Base-by-base conservation (phyloP, 2,113 vertebrate species). In the Gasterosteus nipponicus region DNA sequence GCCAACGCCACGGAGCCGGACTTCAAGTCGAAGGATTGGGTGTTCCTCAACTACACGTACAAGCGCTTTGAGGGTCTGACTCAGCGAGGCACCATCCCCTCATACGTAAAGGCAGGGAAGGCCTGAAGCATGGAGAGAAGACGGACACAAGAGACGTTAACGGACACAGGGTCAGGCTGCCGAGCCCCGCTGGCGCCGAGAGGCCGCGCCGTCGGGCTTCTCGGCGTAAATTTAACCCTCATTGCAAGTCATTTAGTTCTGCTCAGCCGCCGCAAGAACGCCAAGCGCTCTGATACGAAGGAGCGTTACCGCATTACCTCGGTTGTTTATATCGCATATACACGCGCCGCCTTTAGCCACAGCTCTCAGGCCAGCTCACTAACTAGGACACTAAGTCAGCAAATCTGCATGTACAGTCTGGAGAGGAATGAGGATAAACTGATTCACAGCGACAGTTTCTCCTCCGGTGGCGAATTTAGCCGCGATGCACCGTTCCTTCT, bases 21-120 rank as follows among this genome's bases (percentile, higher is more conserved):
- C 94, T 99, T 98, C 92, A 99, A 99, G 88, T 98, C 97, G 67
- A 99, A 99, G 95, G 98, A 99, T 94, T 99, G 98, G 97, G 98
- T 99, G 80, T 99, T 99, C 89, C 96, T 99, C 86, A 99, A 99
- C 93, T 99, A 99, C 59, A 99, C 98, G n/a, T 99, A 99, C 93
- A 99, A 99, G 85, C 95, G 98, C 73, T 99, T 99, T 51, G 98
- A 99, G 90, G 98, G 98, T 57, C 91, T 99, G 69, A 99, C 98
- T 0, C 98, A 99, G 86, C 95, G 97, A 47, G 98, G 98, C 85
- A 96, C 97, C 14, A 98, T 99, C 88, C 98, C 98, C 47, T 96
- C 94, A 38, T 99, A 99, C 94, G 97, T 97, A 96, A 98, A 99
- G 92, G 93, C 94, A 0, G 96, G 97, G 78, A 98, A 99, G 80